Conservation (phyloP, 2,113 vertebrate genomes). For the Pandion haliaetus region DNA sequence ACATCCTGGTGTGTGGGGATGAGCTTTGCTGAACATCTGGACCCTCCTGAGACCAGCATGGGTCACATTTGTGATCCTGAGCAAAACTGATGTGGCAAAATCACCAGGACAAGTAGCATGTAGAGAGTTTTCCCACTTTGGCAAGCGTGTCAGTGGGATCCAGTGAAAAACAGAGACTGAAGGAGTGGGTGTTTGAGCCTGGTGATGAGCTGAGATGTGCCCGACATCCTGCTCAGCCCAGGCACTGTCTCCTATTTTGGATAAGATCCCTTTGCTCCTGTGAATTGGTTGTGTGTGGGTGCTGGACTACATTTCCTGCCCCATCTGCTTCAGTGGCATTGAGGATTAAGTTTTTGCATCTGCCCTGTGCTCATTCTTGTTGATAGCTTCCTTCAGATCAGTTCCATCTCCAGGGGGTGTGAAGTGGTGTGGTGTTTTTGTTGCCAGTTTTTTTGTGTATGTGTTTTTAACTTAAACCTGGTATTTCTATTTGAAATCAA, state of each 20-base stretch:
- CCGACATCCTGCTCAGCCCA: not conserved
- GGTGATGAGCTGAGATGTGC: not conserved
- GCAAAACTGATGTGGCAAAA: rapidly evolving
- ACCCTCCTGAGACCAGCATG: not conserved
- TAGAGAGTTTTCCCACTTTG: not conserved
- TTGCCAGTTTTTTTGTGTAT: not conserved
- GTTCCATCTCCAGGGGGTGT: not conserved
- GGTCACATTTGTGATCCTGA: not conserved
- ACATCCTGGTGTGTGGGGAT: not conserved
- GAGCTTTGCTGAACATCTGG: not conserved
- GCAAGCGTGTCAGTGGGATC: not conserved
- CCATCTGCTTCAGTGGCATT: not conserved
- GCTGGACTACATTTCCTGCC: not conserved
- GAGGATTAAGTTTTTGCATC: not conserved
- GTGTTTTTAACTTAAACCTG: not conserved
- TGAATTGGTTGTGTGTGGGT: not conserved
- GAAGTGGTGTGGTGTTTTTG: not conserved
- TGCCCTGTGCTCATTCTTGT: not conserved
- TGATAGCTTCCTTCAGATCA: not conserved
- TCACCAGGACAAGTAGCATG: not conserved
- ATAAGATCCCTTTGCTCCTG: not conserved
- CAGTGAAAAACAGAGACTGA: not conserved
- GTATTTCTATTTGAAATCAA: not conserved
- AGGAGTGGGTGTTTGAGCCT: not conserved
- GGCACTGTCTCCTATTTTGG: not conserved